phyloP scores from a whole-genome alignment of 2,888 invertebrate species.

The Girardia tigrina region DNA sequence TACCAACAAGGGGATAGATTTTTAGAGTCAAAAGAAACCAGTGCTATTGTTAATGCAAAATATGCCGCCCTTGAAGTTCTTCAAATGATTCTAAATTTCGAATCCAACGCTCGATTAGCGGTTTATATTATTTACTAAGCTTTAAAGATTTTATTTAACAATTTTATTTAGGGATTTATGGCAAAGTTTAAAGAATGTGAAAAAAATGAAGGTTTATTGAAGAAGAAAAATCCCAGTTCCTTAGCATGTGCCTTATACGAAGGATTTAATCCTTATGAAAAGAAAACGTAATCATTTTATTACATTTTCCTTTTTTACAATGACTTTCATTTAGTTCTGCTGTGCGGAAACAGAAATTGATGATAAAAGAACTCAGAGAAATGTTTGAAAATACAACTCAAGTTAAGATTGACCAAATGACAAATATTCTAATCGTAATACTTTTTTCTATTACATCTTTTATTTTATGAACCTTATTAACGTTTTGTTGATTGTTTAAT shows the following conservation, averaged over 20 bases:
- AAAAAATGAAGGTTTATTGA: constrained; percentile 17
- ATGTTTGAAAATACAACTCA: constrained; percentile 30
- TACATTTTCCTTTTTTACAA: background rate
- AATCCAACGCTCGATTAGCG: constrained; percentile 35
- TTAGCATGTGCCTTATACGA: background rate
- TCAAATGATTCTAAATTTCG: constrained; percentile 34
- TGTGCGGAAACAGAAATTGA: constrained; percentile 13
- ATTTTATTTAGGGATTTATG: constrained; percentile 44
- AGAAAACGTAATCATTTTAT: background rate
- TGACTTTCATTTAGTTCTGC: background rate
- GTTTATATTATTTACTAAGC: background rate
- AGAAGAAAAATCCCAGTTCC: constrained; percentile 12
- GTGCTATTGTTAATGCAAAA: constrained; percentile 37
- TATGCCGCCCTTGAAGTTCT: constrained; percentile 36
- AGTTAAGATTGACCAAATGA: constrained; percentile 25
- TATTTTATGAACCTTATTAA: too few species aligned
- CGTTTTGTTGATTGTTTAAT: too few species aligned
- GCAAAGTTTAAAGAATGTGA: constrained; percentile 43
- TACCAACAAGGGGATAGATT: constrained; percentile 30
- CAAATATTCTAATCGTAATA: constrained; percentile 29
- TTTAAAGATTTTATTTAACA: background rate
- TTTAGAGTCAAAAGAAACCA: constrained; percentile 33
- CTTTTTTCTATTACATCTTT: too few species aligned
- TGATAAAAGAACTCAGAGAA: constrained; percentile 30
- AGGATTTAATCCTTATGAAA: constrained; percentile 11